Conservation (phyloP, 2,888 invertebrate species). For the Calliopum simillimum region DNA sequence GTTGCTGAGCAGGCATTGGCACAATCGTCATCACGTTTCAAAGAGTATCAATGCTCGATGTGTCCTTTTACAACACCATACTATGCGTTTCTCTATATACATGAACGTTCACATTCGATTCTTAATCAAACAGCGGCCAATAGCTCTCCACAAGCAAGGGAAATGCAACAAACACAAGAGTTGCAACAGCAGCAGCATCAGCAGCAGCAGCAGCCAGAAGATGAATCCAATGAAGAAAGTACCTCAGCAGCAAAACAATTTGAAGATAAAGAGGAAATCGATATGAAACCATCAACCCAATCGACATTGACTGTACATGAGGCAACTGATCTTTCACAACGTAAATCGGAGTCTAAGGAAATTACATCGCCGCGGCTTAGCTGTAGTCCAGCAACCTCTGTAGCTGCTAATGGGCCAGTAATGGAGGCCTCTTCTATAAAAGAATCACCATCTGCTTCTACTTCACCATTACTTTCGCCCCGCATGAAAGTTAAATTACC, state of each 20-base stretch:
- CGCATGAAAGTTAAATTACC: constrained; percentile 29
- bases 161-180: constrained; percentile 27
- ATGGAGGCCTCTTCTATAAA: constrained; percentile 52
- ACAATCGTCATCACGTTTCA: constrained; percentile 65
- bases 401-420: constrained; percentile 40
- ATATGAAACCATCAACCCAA: neutral
- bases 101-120: constrained; percentile 84
- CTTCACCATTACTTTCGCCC: constrained; percentile 53
- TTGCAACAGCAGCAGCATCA: constrained; percentile 11
- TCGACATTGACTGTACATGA: constrained; percentile 40
- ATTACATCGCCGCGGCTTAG: constrained; percentile 27
- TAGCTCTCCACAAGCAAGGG: constrained; percentile 27
- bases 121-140: constrained; percentile 47
- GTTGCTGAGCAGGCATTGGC: constrained; percentile 52
- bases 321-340: constrained; percentile 56
- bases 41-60: constrained; percentile 89
- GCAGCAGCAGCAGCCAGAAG: constrained; percentile 9
- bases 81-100: constrained; percentile 90
- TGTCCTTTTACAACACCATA: constrained; percentile 92
- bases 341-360: neutral
- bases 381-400: constrained; percentile 36
- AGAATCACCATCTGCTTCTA: constrained; percentile 32
- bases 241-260: constrained; percentile 32
- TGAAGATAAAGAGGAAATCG: neutral
- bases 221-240: neutral